A percentile compares a stretch with the other conserved stretches of the same genome.
Evolutionary conservation across 2,113 vertebrate species (phyloP).

Genomic region (Pardalotus punctatus): DNA sequence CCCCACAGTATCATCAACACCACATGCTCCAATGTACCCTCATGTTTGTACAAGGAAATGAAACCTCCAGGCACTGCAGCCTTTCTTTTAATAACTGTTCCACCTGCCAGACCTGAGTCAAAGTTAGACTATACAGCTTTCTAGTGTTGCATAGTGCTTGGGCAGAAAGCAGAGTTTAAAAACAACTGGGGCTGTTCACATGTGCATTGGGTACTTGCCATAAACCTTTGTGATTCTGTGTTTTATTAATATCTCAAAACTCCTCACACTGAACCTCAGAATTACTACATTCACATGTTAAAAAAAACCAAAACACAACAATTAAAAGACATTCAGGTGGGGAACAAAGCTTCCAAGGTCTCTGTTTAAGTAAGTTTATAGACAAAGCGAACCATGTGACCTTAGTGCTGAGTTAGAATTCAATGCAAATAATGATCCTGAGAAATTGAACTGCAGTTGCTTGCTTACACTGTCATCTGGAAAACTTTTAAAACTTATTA

Average conservation of each 20-base stretch:
- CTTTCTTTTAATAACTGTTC: conserved; percentile 58
- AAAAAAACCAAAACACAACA: background rate
- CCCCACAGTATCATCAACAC: conserved; percentile 51
- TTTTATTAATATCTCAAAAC: background rate
- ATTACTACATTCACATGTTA: background rate
- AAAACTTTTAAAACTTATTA: background rate
- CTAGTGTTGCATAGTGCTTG: background rate
- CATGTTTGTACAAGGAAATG: conserved; percentile 48
- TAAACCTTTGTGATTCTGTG: background rate
- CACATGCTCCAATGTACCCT: conserved; percentile 51
- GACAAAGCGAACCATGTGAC: background rate
- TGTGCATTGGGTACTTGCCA: background rate
- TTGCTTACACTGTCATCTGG: background rate
- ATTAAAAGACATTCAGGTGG: background rate
- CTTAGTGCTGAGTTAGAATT: background rate
- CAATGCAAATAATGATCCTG: background rate
- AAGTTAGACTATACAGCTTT: background rate
- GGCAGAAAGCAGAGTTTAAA: background rate
- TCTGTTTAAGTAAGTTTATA: background rate
- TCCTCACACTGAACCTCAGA: background rate
- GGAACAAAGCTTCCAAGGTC: background rate
- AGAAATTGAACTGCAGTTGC: background rate
- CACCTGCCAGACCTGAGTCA: conserved; percentile 36
- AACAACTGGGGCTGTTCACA: background rate
- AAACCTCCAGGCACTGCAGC: conserved; percentile 27